Evolutionary conservation across 2,888 invertebrate genomes (phyloP).

Genomic region (Isoperla grammatica): DNA sequence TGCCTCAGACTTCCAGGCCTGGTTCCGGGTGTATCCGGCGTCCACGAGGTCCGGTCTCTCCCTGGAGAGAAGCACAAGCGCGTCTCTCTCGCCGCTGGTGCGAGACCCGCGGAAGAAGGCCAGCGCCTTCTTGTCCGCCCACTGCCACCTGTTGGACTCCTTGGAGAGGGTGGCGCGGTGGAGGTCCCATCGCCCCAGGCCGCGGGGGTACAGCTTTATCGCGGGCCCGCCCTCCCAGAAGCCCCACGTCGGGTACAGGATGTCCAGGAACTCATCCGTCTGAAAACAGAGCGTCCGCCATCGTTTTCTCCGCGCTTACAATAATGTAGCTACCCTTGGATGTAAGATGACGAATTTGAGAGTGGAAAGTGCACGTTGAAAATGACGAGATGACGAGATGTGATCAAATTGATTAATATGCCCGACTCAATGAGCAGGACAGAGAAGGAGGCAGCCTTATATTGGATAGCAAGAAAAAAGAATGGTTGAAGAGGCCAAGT

Average conservation of each 20-base stretch:
- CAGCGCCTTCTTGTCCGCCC: constrained; percentile 65
- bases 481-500: too few relatives aligned
- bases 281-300: constrained; percentile 36
- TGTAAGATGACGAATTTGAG: too few relatives aligned
- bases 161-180: constrained; percentile 65
- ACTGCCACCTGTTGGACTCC: constrained; percentile 61
- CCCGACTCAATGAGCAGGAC: too few relatives aligned
- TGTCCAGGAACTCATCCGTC: constrained; percentile 77
- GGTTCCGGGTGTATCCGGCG: constrained; percentile 95
- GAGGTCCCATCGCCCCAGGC: constrained; percentile 90
- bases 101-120: constrained; percentile 93
- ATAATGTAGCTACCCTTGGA: not conserved
- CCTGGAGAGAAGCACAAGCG: constrained; percentile 75
- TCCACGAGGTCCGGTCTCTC: constrained; percentile 71
- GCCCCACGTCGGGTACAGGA: constrained; percentile 95
- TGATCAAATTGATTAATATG: too few relatives aligned
- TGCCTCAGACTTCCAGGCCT: constrained; percentile 93
- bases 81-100: constrained; percentile 86
- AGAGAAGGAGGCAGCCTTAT: too few relatives aligned
- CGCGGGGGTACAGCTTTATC: constrained; percentile 85
- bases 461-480: too few relatives aligned
- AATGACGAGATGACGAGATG: too few relatives aligned
- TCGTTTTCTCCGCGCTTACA: not conserved
- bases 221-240: constrained; percentile 99
- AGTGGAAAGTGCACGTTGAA: too few relatives aligned